phyloP scores from a whole-genome alignment of 2,797 vertebrate genomes.

The Pelochelys cantorii region DNA sequence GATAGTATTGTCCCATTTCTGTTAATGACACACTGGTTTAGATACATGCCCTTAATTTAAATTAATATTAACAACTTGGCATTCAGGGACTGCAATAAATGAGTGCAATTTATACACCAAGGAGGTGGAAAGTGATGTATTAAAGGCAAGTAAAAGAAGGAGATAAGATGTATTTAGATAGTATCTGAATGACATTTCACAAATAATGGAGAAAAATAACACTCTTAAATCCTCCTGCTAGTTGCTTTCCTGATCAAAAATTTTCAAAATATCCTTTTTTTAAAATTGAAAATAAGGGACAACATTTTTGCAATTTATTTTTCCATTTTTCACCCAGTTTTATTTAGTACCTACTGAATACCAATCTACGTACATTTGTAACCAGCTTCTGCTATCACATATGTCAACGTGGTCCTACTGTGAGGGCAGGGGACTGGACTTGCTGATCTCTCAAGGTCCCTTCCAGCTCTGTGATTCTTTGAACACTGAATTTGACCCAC shows the following conservation, averaged over 20 bases:
- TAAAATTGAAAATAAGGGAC: not conserved
- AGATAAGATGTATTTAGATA: not conserved
- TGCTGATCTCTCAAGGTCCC: no score
- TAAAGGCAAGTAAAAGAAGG: not conserved
- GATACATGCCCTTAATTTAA: not conserved
- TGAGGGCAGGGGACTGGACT: no score
- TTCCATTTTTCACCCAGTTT: not conserved
- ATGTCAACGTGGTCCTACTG: not conserved
- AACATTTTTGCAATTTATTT: not conserved
- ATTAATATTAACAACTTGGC: not conserved
- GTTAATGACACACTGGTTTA: not conserved
- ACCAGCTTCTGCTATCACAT: not conserved
- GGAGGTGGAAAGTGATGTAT: not conserved
- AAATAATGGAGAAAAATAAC: not conserved
- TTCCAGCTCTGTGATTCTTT: no score
- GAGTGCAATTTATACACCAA: not conserved
- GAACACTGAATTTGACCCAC: constrained; percentile 18
- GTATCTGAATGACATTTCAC: not conserved
- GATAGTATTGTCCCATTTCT: not conserved
- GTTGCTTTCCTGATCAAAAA: not conserved
- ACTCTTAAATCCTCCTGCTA: not conserved
- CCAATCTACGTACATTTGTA: not conserved
- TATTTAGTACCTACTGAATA: not conserved
- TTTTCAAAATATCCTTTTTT: not conserved
- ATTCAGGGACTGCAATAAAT: not conserved